Percentiles rank a stretch among this genome's conserved stretches.
phyloP scores from a whole-genome alignment of 2,888 invertebrate genomes.

The Entomobrya proxima region DNA sequence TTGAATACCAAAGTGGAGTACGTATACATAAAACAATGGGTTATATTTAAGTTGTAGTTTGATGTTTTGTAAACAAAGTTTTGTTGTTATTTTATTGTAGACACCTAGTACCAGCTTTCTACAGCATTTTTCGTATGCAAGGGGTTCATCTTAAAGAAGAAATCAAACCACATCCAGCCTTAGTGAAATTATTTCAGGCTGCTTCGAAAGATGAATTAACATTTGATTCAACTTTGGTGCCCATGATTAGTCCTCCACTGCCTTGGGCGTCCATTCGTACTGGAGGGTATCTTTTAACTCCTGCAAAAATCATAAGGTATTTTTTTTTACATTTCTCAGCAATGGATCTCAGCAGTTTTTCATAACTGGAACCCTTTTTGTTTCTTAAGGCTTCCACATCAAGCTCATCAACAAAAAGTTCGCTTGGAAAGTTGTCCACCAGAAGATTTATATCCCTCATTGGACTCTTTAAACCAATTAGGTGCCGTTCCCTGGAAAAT shows the following conservation, averaged over 20 bases:
- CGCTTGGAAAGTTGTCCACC: conserved; percentile 81
- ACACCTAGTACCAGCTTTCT: conserved; percentile 86
- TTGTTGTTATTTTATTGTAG: conserved; percentile 77
- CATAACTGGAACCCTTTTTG: no score
- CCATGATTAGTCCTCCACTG: conserved; percentile 89
- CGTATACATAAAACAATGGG: no score
- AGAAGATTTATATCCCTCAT: conserved; percentile 85
- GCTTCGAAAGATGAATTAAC: conserved; percentile 84
- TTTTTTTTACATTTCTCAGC: conserved; percentile 76
- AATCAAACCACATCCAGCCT: conserved; percentile 88
- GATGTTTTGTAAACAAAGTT: background rate
- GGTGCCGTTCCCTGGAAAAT: conserved; percentile 94
- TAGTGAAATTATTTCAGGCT: conserved; percentile 84
- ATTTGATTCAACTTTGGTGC: conserved; percentile 85
- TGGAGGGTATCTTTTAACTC: conserved; percentile 87
- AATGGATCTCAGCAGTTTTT: conserved; percentile 51
- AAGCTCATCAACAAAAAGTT: conserved; percentile 83
- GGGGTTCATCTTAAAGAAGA: conserved; percentile 77
- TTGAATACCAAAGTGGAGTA: conserved; percentile 79
- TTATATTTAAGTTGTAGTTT: background rate
- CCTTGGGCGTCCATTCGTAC: conserved; percentile 86
- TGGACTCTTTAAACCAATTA: conserved; percentile 96
- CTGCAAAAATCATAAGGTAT: conserved; percentile 82
- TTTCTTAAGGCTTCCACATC: conserved; percentile 82
- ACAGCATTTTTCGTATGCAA: conserved; percentile 84